Conservation (phyloP, 2,113 vertebrate species). For the Polypterus senegalus region DNA sequence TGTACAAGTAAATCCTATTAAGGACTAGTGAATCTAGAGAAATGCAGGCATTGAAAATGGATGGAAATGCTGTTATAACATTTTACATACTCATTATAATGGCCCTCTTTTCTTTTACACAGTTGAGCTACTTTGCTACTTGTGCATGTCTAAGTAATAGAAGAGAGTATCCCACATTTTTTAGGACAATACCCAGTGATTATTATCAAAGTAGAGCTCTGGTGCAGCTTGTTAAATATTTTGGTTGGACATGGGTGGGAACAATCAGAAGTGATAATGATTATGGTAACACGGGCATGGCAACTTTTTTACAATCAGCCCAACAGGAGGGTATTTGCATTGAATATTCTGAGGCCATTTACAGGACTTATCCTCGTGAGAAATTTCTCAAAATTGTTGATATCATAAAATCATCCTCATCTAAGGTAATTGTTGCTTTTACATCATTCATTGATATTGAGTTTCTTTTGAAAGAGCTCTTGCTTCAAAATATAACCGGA, state of each 20-base stretch:
- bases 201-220: conserved; percentile 4
- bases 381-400: neutral
- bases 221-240: conserved; percentile 6
- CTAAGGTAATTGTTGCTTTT: conserved; percentile 4
- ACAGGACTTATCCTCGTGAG: neutral
- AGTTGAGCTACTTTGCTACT: conserved; percentile 4
- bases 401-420: neutral
- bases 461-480: neutral
- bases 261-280: conserved; percentile 4
- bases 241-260: conserved; percentile 11
- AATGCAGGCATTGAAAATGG: no score
- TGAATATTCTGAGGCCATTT: conserved; percentile 15
- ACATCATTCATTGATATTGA: neutral
- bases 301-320: conserved; percentile 3
- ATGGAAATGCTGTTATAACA: neutral
- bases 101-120: neutral
- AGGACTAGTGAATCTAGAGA: neutral
- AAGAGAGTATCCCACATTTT: conserved; percentile 8
- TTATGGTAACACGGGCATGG: conserved; percentile 3
- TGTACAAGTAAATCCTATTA: neutral
- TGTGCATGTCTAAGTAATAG: conserved; percentile 2
- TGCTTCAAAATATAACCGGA: conserved; percentile 1
- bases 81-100: neutral
- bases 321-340: conserved; percentile 14
- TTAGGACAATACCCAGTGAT: conserved; percentile 4